Base-by-base conservation (phyloP, 2,888 invertebrate species). In the Leptinotarsa peninsularis region DNA sequence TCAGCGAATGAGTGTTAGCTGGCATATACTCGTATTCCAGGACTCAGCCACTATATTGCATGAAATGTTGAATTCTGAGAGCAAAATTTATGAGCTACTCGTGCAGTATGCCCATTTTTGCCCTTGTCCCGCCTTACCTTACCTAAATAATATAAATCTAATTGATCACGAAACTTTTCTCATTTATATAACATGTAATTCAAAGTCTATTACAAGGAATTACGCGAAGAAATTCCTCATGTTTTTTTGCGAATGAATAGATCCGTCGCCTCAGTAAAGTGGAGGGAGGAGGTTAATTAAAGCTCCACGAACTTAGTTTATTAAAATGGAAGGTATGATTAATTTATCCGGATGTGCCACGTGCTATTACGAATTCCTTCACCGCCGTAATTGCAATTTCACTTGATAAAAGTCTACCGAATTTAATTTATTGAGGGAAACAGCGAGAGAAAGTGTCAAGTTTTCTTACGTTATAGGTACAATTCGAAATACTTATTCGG, bases 261-360 rank as follows among this genome's bases (percentile, higher is more conserved):
- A 58, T 58, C 58, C 58, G 17, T n/a, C 63, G 63, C 27, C 33
- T 33, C 63, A 10, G 63, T 43, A 23, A 15, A 52, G 52, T 58
- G 33, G 33, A 10, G 43, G 43, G 27, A n/a, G 43, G n/a, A 63
- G 63, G 63, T 63, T 63, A 63, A 63, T 63, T 63, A 63, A 63
- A 63, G 27, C 63, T 63, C 33, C 13, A 43, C 33, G 43, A 63
- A 63, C 63, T 63, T 63, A 54, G 33, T 68, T 33, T 52, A 68
- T 69, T 18, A 43, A 56, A 54, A 69, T 69, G 49, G 33, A 27
- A 54, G 56, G 56, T 56, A 56, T 69, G 43, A 69, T 69, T 49
- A 69, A 56, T 69, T 54, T 56, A 69, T 69, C 49, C 14, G 56
- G 69, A 68, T 68, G 49, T 33, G 69, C 18, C 27, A 69, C 56